Evolutionary conservation across 2,797 vertebrate genomes (phyloP).

Genomic region (Poecilia wingei): DNA sequence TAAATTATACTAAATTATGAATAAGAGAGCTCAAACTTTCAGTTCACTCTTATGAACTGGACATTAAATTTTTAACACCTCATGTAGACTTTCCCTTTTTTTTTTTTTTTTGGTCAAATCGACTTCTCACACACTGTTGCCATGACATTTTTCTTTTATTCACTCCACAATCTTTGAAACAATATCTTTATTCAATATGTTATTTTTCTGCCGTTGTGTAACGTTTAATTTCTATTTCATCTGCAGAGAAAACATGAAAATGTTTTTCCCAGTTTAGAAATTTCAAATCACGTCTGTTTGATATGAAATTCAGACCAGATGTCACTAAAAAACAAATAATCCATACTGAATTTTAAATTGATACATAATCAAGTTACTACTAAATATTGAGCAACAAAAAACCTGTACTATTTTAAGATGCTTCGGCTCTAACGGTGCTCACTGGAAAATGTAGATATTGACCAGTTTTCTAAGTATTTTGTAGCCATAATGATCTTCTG

Average conservation of each 20-base stretch:
- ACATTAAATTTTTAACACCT: not conserved
- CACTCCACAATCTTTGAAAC: not conserved
- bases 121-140: conserved; percentile 1
- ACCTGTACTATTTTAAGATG: no score
- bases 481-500: not conserved
- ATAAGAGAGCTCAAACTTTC: not conserved
- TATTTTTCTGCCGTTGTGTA: not conserved
- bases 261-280: not conserved
- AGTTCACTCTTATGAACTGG: not conserved
- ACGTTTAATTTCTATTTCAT: not conserved
- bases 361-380: not conserved
- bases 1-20: conserved; percentile 34
- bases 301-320: not conserved
- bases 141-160: not conserved
- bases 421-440: not conserved
- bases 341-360: not conserved
- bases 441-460: not conserved
- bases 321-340: not conserved
- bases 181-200: not conserved
- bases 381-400: no score
- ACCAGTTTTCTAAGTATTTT: not conserved
- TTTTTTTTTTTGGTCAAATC: not conserved
- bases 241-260: not conserved
- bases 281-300: not conserved
- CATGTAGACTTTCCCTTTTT: no score